Evolutionary conservation across 92 coral and sea anemone species (phyloP).

Genomic region (Pocillopora grandis): DNA sequence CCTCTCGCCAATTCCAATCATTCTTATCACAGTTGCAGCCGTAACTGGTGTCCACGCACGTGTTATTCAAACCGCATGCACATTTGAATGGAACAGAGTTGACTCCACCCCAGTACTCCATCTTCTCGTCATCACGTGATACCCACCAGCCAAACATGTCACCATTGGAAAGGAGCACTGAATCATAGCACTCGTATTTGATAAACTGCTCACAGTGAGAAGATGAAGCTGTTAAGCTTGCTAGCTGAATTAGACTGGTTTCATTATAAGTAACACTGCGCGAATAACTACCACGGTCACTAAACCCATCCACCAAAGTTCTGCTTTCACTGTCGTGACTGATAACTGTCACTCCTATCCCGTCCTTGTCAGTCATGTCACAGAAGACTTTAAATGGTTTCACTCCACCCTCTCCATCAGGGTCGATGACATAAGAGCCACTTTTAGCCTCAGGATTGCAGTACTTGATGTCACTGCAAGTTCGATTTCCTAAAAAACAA

Average conservation of each 20-base stretch:
- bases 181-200: constrained; percentile 5
- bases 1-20: constrained; percentile 34
- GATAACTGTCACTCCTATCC: constrained; percentile 9
- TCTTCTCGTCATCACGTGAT: constrained; percentile 29
- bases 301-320: neutral
- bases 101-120: constrained; percentile 34
- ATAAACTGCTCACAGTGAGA: constrained; percentile 17
- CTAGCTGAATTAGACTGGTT: neutral
- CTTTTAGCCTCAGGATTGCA: neutral
- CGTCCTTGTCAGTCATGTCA: constrained; percentile 12
- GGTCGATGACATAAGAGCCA: constrained; percentile 15
- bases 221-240: neutral
- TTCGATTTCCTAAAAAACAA: neutral
- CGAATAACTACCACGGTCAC: neutral
- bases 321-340: constrained; percentile 10
- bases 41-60: neutral
- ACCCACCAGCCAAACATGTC: constrained; percentile 33
- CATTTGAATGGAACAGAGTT: neutral
- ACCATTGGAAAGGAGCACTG: neutral
- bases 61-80: constrained; percentile 7
- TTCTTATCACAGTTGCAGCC: constrained; percentile 24
- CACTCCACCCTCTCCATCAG: neutral
- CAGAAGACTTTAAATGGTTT: neutral
- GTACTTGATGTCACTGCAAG: neutral
- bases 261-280: neutral